Conservation (phyloP, 2,888 invertebrate species). For the Drosophila planitibia region DNA sequence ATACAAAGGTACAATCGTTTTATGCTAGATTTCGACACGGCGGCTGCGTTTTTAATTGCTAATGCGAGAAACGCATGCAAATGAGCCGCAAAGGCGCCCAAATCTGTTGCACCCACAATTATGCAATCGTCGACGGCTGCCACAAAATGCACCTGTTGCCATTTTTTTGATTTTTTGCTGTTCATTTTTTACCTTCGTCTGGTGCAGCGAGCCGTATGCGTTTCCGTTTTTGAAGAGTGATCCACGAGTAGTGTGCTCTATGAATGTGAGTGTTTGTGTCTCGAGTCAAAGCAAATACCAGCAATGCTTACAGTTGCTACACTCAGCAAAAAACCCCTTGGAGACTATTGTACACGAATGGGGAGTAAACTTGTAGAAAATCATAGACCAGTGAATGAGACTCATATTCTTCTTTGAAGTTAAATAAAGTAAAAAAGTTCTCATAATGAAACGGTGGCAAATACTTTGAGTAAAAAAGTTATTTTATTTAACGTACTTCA, state of each 20-base stretch:
- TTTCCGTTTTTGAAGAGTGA: constrained; percentile 66
- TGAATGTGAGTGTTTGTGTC: constrained; percentile 12
- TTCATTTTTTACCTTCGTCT: constrained; percentile 10
- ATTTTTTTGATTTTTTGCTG: background rate
- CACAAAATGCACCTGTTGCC: constrained; percentile 62
- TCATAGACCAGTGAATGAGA: background rate
- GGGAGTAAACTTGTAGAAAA: background rate
- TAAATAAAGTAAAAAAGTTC: background rate
- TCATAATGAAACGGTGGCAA: background rate
- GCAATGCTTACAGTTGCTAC: background rate
- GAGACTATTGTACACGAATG: background rate
- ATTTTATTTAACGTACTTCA: background rate
- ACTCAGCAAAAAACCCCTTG: background rate
- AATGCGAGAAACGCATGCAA: constrained; percentile 66
- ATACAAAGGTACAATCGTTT: constrained; percentile 39
- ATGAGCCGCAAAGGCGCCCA: constrained; percentile 59
- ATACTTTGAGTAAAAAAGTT: background rate
- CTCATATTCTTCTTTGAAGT: background rate
- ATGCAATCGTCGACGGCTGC: constrained; percentile 55
- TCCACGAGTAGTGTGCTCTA: constrained; percentile 4
- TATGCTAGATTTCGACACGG: constrained; percentile 64
- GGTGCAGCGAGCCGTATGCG: constrained; percentile 79
- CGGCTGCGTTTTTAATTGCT: constrained; percentile 73
- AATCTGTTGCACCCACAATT: constrained; percentile 50
- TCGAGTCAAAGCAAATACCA: constrained; percentile 17